Evolutionary conservation across 2,888 invertebrate species (phyloP).

Genomic region (Cataglyphis cursor): DNA sequence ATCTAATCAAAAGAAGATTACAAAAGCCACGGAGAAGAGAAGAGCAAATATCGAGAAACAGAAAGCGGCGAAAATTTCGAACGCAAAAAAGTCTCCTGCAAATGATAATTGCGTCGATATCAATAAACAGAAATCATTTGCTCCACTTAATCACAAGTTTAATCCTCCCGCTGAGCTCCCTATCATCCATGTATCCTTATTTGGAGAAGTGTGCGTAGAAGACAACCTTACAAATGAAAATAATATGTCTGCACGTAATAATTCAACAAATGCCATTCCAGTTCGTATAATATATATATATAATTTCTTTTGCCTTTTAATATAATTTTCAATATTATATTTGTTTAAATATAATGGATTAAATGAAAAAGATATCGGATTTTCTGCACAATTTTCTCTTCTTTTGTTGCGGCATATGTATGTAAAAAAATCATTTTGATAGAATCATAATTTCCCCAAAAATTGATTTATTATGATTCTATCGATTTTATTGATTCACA

Average conservation of each 20-base stretch:
- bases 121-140: constrained; percentile 86
- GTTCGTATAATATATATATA: neutral
- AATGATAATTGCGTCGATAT: neutral
- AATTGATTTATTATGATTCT: neutral
- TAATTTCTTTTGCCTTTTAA: neutral
- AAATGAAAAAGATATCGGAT: neutral
- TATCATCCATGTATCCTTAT: constrained; percentile 67
- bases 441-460: neutral
- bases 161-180: constrained; percentile 85
- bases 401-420: neutral
- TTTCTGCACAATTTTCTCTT: neutral
- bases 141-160: constrained; percentile 88
- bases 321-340: neutral
- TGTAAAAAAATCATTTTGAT: neutral
- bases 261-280: neutral
- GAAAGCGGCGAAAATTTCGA: neutral
- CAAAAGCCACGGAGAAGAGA: constrained; percentile 81
- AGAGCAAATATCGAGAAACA: neutral
- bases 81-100: neutral
- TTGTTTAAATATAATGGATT: neutral
- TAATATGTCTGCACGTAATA: neutral
- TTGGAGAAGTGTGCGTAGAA: constrained; percentile 60
- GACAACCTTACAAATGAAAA: constrained; percentile 7
- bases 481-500: neutral
- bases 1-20: constrained; percentile 73